Evolutionary conservation across 2,113 vertebrate species (phyloP), one percentile per base, ranked within the genome.

Genomic region (Tragelaphus scriptus): DNA sequence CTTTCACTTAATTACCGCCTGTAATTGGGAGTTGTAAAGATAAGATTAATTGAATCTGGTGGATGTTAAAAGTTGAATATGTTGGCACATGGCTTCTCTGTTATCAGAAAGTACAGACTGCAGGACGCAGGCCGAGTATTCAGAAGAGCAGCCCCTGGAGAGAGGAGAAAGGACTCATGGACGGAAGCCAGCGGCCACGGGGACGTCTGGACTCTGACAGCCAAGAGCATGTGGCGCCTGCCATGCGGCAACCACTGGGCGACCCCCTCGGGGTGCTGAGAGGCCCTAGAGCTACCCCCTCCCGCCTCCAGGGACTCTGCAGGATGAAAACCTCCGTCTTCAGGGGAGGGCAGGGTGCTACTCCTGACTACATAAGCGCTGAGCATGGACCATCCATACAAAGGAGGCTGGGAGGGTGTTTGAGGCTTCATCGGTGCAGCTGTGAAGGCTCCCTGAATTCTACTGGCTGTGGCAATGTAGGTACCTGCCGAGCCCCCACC

Each of bases 1-100:
- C 98, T 97, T 98, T 98, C 98, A 98, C 98, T 99, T 99, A 99
- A 99, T 99, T 99, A 99, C 98, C 94, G 98, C 97, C 99, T 98
- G 98, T 99, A 99, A 99, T 98, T 99, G 99, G 98, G 98, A 99
- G 98, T 98, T 99, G 98, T 99, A 99, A 98, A 99, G 99, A 99
- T 99, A 99, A 99, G 98, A 99, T 99, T 99, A 99, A 99, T 99
- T 99, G 98, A 99, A 99, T 99, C 98, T 98, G 92, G 98, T 97
- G 98, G 98, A 98, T 98, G 98, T 98, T 98, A 97, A 98, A 98
- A 98, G 98, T 99, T 98, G 98, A 99, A 99, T 98, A 97, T 85
- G 13, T 97, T 91, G 98, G 95, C 98, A 98, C 85, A 90, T 2
- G 96, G 98, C 95, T 98, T 92, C 82, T 97, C 97, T 85, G 98